These are phyloP conservation scores for Dendrocincla fuliginosa DNA, from an alignment of 2,797 vertebrate genomes.

Conservation along the genomic window DNA sequence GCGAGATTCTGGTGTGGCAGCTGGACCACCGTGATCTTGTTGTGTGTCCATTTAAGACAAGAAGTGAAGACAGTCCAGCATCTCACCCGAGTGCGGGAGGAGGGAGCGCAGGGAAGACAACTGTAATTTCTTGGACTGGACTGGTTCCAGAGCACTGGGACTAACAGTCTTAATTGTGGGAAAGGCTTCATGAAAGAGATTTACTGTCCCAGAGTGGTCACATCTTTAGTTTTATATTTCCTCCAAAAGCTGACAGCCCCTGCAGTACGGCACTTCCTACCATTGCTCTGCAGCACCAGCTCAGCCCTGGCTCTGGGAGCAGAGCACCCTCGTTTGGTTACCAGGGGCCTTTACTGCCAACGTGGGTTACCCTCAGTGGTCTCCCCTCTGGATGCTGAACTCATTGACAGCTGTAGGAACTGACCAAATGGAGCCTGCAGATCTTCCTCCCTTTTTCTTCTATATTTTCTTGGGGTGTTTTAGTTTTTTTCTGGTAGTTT, in stretches of 20 bases:
- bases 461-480: background rate
- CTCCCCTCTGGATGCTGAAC: background rate
- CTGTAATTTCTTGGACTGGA: conserved; percentile 40
- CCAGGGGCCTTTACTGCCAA: background rate
- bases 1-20: background rate
- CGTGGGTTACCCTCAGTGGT: background rate
- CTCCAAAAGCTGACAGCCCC: conserved; percentile 38
- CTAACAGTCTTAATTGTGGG: conserved; percentile 65
- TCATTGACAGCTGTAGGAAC: background rate
- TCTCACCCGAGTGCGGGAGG: background rate
- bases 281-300: background rate
- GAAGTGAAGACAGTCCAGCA: background rate
- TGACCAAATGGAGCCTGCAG: background rate
- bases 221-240: conserved; percentile 69
- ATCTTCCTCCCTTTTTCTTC: background rate
- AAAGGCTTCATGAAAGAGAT: conserved; percentile 64
- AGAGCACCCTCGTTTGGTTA: background rate
- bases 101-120: background rate
- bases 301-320: background rate
- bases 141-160: conserved; percentile 31
- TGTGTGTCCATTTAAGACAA: background rate
- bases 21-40: rapidly evolving
- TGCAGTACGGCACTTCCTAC: background rate
- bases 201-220: conserved; percentile 68
- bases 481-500: background rate